phyloP scores from a whole-genome alignment of 2,113 vertebrate genomes.

The Trogon surrucura region DNA sequence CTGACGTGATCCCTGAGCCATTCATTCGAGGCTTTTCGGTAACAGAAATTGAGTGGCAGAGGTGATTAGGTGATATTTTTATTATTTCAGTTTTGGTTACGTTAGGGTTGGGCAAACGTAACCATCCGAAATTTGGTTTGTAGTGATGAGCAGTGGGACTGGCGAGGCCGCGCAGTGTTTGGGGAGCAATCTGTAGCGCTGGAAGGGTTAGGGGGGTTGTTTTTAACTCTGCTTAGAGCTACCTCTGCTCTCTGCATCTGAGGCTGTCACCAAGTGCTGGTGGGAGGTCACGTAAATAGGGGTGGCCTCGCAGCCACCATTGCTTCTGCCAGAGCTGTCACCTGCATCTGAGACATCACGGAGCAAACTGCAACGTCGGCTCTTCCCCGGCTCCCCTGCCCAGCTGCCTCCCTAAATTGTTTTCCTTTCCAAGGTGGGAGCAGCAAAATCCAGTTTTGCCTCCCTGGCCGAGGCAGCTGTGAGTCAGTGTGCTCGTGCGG shows the following conservation, averaged over 20 bases:
- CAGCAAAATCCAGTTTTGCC: neutral
- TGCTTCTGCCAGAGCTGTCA: neutral
- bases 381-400: neutral
- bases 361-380: neutral
- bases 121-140: neutral
- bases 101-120: neutral
- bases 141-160: neutral
- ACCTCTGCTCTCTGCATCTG: neutral
- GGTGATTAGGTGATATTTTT: neutral
- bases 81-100: neutral
- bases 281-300: neutral
- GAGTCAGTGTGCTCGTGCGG: neutral
- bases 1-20: neutral
- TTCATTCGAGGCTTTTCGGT: neutral
- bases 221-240: neutral
- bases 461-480: neutral
- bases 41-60: neutral
- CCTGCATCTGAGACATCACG: neutral
- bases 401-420: neutral
- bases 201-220: neutral
- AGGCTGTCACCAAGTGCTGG: neutral
- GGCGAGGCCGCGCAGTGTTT: accelerated
- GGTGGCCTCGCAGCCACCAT: neutral
- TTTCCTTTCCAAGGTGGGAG: neutral
- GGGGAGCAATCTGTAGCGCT: neutral